Percentiles rank a stretch among this genome's conserved stretches.
Evolutionary conservation across 2,797 vertebrate species (phyloP).

Genomic region (Cottoperca gobio): DNA sequence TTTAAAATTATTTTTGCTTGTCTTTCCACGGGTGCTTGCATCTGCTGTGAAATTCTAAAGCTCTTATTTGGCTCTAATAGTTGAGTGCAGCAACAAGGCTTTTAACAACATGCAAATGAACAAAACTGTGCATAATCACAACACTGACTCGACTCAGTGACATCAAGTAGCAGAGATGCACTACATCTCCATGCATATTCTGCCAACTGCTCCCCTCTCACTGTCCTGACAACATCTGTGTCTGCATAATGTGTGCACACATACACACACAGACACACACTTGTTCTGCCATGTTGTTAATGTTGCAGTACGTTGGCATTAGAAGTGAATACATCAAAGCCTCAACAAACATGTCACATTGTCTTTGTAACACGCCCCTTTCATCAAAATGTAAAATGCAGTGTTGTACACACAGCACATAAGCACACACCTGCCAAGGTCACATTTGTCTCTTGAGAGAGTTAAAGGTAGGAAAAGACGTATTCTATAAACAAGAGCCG

Average conservation of each 20-base stretch:
- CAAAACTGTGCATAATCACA: constrained; percentile 58
- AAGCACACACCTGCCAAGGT: constrained; percentile 13
- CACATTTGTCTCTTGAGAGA: constrained; percentile 17
- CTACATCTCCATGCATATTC: constrained; percentile 54
- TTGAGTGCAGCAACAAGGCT: constrained; percentile 28
- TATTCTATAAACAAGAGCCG: background rate
- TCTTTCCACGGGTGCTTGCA: background rate
- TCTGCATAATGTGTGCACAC: constrained; percentile 18
- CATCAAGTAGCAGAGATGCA: constrained; percentile 56
- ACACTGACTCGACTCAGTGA: constrained; percentile 53
- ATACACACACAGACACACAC: background rate
- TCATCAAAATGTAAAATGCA: constrained; percentile 29
- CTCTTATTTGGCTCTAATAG: constrained; percentile 12
- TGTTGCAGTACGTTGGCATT: constrained; percentile 34
- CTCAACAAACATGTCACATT: constrained; percentile 36
- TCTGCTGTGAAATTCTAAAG: background rate
- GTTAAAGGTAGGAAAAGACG: constrained; percentile 4
- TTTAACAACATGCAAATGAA: constrained; percentile 57
- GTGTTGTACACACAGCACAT: constrained; percentile 1
- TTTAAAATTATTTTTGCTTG: background rate
- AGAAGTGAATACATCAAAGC: constrained; percentile 14
- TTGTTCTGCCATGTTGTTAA: constrained; percentile 7
- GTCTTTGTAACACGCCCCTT: constrained; percentile 14
- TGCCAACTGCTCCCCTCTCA: constrained; percentile 47
- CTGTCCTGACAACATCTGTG: constrained; percentile 52